phyloP scores from a whole-genome alignment of 2,888 invertebrate species.

The Podotricha telesiphe region DNA sequence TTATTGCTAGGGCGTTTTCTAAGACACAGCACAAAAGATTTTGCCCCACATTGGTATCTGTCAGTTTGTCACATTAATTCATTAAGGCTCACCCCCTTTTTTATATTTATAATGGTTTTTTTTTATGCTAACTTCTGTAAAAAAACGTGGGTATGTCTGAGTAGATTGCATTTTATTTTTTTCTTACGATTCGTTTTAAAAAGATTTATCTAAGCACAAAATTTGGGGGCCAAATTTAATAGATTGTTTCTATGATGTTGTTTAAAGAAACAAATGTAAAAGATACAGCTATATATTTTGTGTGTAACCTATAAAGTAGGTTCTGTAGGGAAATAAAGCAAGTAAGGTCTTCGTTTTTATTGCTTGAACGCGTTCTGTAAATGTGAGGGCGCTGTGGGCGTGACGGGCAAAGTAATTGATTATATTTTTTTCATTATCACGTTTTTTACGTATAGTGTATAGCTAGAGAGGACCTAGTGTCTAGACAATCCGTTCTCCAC shows the following conservation, averaged over 20 bases:
- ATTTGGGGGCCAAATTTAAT: not conserved
- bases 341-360: conserved; percentile 9
- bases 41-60: conserved; percentile 68
- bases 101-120: conserved; percentile 53
- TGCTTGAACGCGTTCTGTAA: conserved; percentile 8
- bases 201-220: conserved; percentile 23
- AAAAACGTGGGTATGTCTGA: conserved; percentile 73
- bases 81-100: conserved; percentile 68
- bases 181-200: conserved; percentile 36
- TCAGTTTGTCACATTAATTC: conserved; percentile 59
- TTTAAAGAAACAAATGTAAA: not conserved
- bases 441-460: too few species aligned
- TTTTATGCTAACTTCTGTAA: conserved; percentile 59
- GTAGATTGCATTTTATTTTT: conserved; percentile 35
- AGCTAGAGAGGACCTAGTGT: too few species aligned
- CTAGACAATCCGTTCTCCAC: too few species aligned
- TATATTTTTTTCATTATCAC: too few species aligned
- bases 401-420: not conserved
- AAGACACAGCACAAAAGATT: conserved; percentile 51
- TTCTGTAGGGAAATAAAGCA: not conserved
- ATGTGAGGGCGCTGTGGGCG: not conserved
- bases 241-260: not conserved
- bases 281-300: not conserved
- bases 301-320: not conserved
- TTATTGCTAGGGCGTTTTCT: conserved; percentile 66